Evolutionary conservation across 2,888 invertebrate genomes (phyloP), one percentile per base, ranked within the genome.

Genomic region (Cryptus viduatorius): DNA sequence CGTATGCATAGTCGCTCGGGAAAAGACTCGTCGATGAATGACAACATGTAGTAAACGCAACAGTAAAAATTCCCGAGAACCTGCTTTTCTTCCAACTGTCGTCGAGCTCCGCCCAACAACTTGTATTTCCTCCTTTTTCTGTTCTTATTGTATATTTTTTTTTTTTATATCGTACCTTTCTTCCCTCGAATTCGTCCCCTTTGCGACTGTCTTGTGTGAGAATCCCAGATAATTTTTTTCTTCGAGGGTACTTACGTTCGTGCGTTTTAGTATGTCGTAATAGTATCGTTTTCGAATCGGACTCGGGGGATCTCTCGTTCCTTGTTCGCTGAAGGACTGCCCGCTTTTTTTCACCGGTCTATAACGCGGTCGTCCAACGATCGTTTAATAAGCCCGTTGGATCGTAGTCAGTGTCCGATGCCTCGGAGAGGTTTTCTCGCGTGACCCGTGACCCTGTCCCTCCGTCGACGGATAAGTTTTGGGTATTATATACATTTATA

Each of bases 41-140:
- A 78, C 80, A 61, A 59, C 44, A 19, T 24, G 42, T 67, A 31
- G 42, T 65, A 44, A 48, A 61, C 59, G 65, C 19, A 64, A 53
- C 76, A 64, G 46, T 59, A 44, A 64, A 65, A 68, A 67, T 50
- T 78, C n/a, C 59, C 64, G 79, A 77, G 80, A 84, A 81, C 81
- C 81, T 75, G 78, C 81, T 84, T 81, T 78, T 78, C 78, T 73
- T 78, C 77, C 81, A 84, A 84, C 84, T 84, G 84, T 84, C 84
- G 69, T 81, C 81, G 46, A 77, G 61, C 61, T 19, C 69, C 37
- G 50, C 75, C 69, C 79, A 50, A 71, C 19, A 44, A 67, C 65
- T 79, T 72, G 75, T 61, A 67, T 78, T 37, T 64, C 68, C 78
- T 59, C 46, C 42, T 72, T 24, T 73, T 77, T 37, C 68, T 56